Evolutionary conservation across 2,113 vertebrate genomes (phyloP).

Genomic region (Panthera leo): DNA sequence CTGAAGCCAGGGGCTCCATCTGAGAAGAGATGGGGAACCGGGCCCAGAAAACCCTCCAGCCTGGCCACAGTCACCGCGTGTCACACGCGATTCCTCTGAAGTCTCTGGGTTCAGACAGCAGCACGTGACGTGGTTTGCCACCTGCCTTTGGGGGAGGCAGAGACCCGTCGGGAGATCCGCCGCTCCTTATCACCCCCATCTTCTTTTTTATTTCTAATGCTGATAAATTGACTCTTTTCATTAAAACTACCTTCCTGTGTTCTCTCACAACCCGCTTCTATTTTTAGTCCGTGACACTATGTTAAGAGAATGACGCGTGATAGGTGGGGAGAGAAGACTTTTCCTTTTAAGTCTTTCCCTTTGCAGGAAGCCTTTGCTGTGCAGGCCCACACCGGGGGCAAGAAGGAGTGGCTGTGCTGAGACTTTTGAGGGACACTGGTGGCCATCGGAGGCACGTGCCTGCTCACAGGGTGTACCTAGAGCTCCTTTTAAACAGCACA

Average conservation of each 20-base stretch:
- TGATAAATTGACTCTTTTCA: background rate
- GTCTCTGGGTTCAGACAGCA: background rate
- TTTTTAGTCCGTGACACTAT: background rate
- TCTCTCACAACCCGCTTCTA: background rate
- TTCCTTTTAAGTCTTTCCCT: background rate
- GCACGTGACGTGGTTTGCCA: fast-evolving
- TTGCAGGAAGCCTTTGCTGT: background rate
- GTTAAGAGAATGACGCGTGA: background rate
- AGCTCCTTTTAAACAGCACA: background rate
- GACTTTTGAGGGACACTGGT: background rate
- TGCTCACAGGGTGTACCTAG: fast-evolving
- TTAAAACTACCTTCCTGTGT: background rate
- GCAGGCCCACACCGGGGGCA: background rate
- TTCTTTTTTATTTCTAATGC: background rate
- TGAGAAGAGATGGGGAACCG: background rate
- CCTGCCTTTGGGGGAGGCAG: background rate
- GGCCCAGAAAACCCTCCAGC: background rate
- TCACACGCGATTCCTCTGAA: background rate
- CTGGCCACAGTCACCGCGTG: background rate
- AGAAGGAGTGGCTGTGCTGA: background rate
- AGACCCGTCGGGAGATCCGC: background rate
- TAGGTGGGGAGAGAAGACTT: background rate
- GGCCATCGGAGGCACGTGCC: background rate
- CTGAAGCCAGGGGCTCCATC: background rate
- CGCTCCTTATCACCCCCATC: background rate